These are phyloP conservation scores for Pocillopora grandis DNA, from an alignment of 92 coral and sea anemone species.

Conservation along the genomic window DNA sequence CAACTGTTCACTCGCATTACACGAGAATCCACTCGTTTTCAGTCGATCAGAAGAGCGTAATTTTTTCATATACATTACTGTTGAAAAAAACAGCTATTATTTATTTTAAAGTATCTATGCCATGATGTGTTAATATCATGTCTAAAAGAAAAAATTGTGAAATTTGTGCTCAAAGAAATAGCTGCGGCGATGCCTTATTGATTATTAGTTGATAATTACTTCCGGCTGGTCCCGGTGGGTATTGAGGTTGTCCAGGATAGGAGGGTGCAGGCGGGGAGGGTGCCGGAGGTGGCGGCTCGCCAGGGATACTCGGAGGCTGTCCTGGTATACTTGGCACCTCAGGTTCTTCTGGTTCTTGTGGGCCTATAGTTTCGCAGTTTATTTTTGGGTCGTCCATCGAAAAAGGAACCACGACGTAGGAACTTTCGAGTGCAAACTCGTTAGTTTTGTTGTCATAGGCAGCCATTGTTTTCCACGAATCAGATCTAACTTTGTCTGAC, in stretches of 20 bases:
- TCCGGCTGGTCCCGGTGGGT: conserved; percentile 33
- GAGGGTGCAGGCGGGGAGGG: conserved; percentile 2
- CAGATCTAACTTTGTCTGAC: conserved; percentile 34
- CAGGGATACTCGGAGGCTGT: conserved; percentile 13
- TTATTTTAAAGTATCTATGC: too few relatives aligned
- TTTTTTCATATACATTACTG: too few relatives aligned
- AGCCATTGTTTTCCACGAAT: conserved; percentile 37
- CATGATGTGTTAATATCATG: too few relatives aligned
- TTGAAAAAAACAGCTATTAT: too few relatives aligned
- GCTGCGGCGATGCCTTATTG: too few relatives aligned
- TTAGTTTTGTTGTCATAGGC: conserved; percentile 51
- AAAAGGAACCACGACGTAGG: conserved; percentile 65
- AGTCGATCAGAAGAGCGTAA: too few relatives aligned
- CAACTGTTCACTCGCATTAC: too few relatives aligned
- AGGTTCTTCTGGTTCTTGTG: conserved; percentile 47
- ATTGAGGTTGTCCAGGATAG: conserved; percentile 1
- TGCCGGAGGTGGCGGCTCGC: conserved; percentile 18
- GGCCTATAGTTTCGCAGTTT: conserved; percentile 59
- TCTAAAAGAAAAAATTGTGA: too few relatives aligned
- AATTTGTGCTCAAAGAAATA: too few relatives aligned
- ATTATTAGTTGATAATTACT: conserved; percentile 3
- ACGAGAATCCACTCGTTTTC: too few relatives aligned
- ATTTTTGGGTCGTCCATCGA: conserved; percentile 52
- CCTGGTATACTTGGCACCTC: conserved; percentile 15
- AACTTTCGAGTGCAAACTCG: conserved; percentile 52